Conservation (phyloP, 2,113 vertebrate genomes). For the Osmerus mordax region DNA sequence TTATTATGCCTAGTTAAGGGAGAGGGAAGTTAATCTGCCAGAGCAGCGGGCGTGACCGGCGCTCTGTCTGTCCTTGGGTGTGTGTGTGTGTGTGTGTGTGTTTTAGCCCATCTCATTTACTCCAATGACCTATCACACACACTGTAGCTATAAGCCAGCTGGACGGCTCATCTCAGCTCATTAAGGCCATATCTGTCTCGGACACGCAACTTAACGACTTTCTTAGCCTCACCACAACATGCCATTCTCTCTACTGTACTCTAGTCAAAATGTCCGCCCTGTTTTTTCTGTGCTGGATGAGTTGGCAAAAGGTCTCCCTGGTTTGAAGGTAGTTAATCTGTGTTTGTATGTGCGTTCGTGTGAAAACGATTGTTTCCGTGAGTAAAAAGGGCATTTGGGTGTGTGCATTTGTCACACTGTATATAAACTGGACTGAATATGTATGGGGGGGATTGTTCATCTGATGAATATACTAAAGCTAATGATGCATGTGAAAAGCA, state of each 20-base stretch:
- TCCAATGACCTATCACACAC: constrained; percentile 22
- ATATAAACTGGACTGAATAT: background rate
- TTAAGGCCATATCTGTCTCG: constrained; percentile 30
- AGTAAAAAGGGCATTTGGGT: background rate
- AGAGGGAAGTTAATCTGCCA: constrained; percentile 23
- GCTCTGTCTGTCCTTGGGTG: constrained; percentile 28
- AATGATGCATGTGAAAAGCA: constrained; percentile 67
- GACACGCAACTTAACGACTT: constrained; percentile 26
- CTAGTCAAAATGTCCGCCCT: no score
- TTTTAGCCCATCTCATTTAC: constrained; percentile 38
- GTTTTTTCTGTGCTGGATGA: no score
- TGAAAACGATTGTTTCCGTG: background rate
- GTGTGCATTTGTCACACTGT: background rate
- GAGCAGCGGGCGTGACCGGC: constrained; percentile 14
- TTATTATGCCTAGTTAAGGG: constrained; percentile 16
- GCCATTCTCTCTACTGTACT: no score
- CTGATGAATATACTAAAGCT: constrained; percentile 57
- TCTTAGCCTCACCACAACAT: no score
- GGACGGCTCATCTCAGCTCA: constrained; percentile 33
- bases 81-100: constrained; percentile 17
- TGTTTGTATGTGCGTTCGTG: background rate
- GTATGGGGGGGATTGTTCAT: constrained; percentile 55
- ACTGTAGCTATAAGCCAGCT: constrained; percentile 8
- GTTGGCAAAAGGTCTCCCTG: no score
- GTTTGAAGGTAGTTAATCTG: background rate